phyloP scores from a whole-genome alignment of 2,113 vertebrate genomes.

The Octodon degus region DNA sequence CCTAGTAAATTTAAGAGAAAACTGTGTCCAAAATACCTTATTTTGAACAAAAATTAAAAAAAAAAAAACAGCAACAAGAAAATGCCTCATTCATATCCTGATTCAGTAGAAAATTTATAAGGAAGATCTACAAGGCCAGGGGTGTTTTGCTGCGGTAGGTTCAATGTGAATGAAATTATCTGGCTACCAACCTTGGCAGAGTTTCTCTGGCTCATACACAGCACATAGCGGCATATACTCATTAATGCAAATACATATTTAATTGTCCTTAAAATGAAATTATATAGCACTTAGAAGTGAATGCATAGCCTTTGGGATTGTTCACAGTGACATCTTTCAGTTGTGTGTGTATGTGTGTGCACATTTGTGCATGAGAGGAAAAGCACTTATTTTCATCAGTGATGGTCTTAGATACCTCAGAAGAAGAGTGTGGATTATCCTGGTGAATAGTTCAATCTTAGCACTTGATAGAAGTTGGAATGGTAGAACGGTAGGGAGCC shows the following conservation, averaged over 20 bases:
- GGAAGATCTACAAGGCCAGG: slow-evolving; percentile 30
- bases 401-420: neutral
- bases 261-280: slow-evolving; percentile 71
- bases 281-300: slow-evolving; percentile 65
- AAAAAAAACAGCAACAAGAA: neutral
- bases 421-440: neutral
- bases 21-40: neutral
- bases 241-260: slow-evolving; percentile 59
- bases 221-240: slow-evolving; percentile 4
- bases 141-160: slow-evolving; percentile 16
- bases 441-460: slow-evolving; percentile 9
- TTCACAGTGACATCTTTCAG: slow-evolving; percentile 47
- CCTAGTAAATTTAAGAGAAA: neutral
- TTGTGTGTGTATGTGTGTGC: neutral
- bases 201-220: slow-evolving; percentile 39
- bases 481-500: neutral
- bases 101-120: slow-evolving; percentile 26
- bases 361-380: neutral
- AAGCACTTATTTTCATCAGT: neutral
- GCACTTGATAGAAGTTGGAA: neutral
- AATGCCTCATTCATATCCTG: neutral
- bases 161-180: slow-evolving; percentile 23
- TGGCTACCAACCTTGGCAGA: slow-evolving; percentile 11
- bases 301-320: slow-evolving; percentile 50
- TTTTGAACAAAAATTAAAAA: slow-evolving; percentile 37